Conservation (phyloP, 1,140 invertebrate species). For the Anastrepha obliqua region DNA sequence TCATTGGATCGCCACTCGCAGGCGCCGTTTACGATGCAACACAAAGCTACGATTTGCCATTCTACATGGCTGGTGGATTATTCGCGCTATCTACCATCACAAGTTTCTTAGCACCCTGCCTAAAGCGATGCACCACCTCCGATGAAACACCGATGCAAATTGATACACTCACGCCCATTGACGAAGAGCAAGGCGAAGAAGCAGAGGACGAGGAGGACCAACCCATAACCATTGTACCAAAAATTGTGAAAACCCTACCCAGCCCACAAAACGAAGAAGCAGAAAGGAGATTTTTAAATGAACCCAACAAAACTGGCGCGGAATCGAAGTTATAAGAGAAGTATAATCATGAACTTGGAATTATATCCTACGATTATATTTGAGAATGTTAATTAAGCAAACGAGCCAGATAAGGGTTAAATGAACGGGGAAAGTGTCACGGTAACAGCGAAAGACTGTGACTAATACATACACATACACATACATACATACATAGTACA, state of each 20-base stretch:
- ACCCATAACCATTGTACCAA: constrained; percentile 81
- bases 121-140: constrained; percentile 78
- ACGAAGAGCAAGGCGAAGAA: constrained; percentile 87
- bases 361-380: not conserved
- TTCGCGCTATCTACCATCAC: constrained; percentile 90
- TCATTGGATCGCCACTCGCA: constrained; percentile 87
- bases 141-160: constrained; percentile 78
- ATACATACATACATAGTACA: not conserved
- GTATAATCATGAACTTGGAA: not conserved
- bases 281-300: constrained; percentile 61
- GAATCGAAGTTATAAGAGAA: constrained; percentile 71
- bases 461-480: not conserved
- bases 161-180: constrained; percentile 86
- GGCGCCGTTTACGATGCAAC: constrained; percentile 93
- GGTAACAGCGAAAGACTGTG: too few relatives aligned
- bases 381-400: not conserved
- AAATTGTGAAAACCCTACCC: constrained; percentile 80
- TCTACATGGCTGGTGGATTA: constrained; percentile 92
- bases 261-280: constrained; percentile 75
- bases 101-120: constrained; percentile 87
- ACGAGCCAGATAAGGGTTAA: not conserved
- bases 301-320: constrained; percentile 55
- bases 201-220: constrained; percentile 84
- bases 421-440: not conserved
- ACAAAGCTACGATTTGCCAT: constrained; percentile 89